Evolutionary conservation across 2,888 invertebrate species (phyloP).

Genomic region (Allolobophora icterica): DNA sequence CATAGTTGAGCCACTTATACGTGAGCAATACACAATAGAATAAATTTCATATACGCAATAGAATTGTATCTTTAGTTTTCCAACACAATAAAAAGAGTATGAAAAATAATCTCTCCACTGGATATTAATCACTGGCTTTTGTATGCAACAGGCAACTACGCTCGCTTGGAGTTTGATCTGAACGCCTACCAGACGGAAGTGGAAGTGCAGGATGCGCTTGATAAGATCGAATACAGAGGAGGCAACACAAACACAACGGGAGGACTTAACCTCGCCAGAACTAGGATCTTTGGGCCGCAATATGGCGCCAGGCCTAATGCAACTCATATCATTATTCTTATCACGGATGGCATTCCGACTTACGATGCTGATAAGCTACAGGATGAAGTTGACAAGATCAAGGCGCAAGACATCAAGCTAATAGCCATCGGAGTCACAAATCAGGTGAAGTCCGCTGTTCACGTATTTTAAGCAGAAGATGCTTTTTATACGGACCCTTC

Average conservation of each 20-base stretch:
- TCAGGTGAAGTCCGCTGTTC: not conserved
- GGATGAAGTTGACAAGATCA: conserved; percentile 4
- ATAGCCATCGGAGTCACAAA: conserved; percentile 43
- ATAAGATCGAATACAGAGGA: conserved; percentile 33
- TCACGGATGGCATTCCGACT: conserved; percentile 47
- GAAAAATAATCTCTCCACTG: no score
- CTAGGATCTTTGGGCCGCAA: not conserved
- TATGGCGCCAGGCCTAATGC: conserved; percentile 40
- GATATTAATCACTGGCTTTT: not conserved
- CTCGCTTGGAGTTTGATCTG: conserved; percentile 38
- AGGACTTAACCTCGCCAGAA: conserved; percentile 37
- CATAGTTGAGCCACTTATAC: no score
- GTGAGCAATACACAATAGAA: no score
- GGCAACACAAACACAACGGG: conserved; percentile 44
- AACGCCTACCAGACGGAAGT: conserved; percentile 33
- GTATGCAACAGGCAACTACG: conserved; percentile 26
- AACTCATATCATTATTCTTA: conserved; percentile 41
- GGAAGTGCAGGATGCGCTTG: conserved; percentile 27
- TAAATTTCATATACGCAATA: no score
- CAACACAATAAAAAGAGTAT: no score
- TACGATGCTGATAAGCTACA: conserved; percentile 31
- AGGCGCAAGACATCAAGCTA: conserved; percentile 38
- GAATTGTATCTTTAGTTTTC: no score
- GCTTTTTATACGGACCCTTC: not conserved
- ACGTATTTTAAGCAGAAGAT: not conserved